These are phyloP conservation scores for Dryas iulia DNA, from an alignment of 1,140 invertebrate genomes.

Conservation along the genomic window DNA sequence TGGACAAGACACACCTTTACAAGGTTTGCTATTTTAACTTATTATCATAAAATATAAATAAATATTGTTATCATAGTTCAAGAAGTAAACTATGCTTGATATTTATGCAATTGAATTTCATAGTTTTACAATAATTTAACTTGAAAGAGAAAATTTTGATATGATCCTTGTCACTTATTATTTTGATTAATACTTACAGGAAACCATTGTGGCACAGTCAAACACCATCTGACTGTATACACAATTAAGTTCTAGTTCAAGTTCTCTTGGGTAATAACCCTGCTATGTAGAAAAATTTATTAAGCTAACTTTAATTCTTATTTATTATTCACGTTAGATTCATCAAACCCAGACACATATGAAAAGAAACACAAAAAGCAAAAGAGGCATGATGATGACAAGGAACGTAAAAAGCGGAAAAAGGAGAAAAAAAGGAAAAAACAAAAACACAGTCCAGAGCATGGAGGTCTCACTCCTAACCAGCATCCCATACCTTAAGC, in stretches of 20 bases:
- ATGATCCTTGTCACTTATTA: too few relatives aligned
- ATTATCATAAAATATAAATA: too few relatives aligned
- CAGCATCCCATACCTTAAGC: slow-evolving; percentile 82
- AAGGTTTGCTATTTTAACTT: slow-evolving; percentile 48
- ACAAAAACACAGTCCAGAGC: slow-evolving; percentile 95
- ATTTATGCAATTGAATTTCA: too few relatives aligned
- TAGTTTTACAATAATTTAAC: too few relatives aligned
- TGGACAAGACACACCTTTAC: slow-evolving; percentile 84
- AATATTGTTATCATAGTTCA: neutral
- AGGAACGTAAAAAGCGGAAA: slow-evolving; percentile 96
- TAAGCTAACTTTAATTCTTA: neutral
- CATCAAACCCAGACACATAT: slow-evolving; percentile 89
- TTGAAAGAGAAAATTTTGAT: too few relatives aligned
- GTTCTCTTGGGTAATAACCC: too few relatives aligned
- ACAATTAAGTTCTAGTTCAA: too few relatives aligned
- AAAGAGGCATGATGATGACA: slow-evolving; percentile 95
- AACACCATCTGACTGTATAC: too few relatives aligned
- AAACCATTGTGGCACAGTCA: too few relatives aligned
- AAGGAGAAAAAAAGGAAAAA: slow-evolving; percentile 98
- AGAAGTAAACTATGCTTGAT: too few relatives aligned
- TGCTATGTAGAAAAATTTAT: too few relatives aligned
- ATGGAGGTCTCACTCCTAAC: slow-evolving; percentile 86
- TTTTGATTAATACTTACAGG: too few relatives aligned
- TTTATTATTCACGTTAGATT: slow-evolving; percentile 48
- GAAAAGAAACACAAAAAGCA: slow-evolving; percentile 98